These are phyloP conservation scores for Trididemnum nubilum DNA, from an alignment of 23 tunicate genomes.

Conservation along the genomic window DNA sequence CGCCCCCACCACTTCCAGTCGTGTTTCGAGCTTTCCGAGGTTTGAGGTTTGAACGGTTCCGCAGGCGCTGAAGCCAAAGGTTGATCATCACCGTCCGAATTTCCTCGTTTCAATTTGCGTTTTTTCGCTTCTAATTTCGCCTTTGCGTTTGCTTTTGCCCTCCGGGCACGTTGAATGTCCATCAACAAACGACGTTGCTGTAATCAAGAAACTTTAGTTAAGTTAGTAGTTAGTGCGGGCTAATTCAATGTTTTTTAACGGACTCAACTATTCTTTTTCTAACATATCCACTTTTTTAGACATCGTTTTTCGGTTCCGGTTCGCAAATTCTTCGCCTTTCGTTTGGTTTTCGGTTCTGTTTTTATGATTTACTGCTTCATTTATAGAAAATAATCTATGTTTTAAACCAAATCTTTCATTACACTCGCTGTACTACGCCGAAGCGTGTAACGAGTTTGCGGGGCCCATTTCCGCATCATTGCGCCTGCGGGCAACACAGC, in stretches of 20 bases:
- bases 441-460: not conserved
- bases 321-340: too few relatives aligned
- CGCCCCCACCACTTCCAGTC: constrained; percentile 81
- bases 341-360: too few relatives aligned
- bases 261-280: too few relatives aligned
- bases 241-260: too few relatives aligned
- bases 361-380: too few relatives aligned
- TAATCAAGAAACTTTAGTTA: not conserved
- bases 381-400: too few relatives aligned
- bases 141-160: constrained; percentile 35
- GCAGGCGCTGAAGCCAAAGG: constrained; percentile 16
- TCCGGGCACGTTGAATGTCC: constrained; percentile 10
- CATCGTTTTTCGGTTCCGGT: too few relatives aligned
- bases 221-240: too few relatives aligned
- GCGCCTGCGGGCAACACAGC: not conserved
- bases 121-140: constrained; percentile 31
- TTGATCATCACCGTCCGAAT: constrained; percentile 35
- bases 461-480: not conserved
- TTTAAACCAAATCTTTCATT: constrained; percentile 11
- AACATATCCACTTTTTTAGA: too few relatives aligned
- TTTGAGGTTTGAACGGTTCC: not conserved
- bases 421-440: not conserved
- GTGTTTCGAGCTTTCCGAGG: constrained; percentile 33
- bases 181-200: constrained; percentile 48
- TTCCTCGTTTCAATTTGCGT: not conserved